Evolutionary conservation across 2,797 vertebrate species (phyloP).

Genomic region (Aythya fuligula): DNA sequence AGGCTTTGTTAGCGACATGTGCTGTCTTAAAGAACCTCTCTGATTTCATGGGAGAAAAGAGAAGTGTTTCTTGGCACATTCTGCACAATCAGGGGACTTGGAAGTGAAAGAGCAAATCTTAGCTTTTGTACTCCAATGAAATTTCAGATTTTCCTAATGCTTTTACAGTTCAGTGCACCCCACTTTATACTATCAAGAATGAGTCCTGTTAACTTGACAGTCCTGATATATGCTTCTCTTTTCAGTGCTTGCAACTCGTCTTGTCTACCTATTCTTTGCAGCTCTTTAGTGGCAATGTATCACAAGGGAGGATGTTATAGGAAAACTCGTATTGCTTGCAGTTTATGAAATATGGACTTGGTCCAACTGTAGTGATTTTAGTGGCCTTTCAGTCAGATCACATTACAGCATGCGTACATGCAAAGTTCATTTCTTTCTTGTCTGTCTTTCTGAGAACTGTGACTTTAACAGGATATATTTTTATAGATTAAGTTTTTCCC

Average conservation of each 20-base stretch:
- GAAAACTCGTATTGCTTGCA: neutral
- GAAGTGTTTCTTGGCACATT: neutral
- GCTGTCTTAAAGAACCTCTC: neutral
- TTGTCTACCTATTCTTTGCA: neutral
- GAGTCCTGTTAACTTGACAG: neutral
- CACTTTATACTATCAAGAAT: neutral
- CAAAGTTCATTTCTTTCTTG: neutral
- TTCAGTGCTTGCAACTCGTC: neutral
- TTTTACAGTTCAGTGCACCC: neutral
- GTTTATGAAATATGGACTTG: neutral
- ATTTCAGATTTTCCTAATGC: neutral
- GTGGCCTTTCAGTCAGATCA: neutral
- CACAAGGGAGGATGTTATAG: neutral
- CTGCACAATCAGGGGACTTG: neutral
- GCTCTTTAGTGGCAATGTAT: neutral
- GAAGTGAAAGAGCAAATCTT: neutral
- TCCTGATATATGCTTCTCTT: neutral
- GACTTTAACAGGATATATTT: neutral
- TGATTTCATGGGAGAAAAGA: neutral
- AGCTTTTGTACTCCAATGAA: neutral
- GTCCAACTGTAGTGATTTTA: neutral
- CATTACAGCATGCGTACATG: no score
- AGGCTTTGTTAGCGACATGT: fast-evolving
- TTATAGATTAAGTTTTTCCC: neutral
- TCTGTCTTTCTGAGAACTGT: neutral